Percentiles rank a stretch among this genome's conserved stretches.
Evolutionary conservation across 2,113 vertebrate genomes (phyloP).

Genomic region (Myocastor coypus): DNA sequence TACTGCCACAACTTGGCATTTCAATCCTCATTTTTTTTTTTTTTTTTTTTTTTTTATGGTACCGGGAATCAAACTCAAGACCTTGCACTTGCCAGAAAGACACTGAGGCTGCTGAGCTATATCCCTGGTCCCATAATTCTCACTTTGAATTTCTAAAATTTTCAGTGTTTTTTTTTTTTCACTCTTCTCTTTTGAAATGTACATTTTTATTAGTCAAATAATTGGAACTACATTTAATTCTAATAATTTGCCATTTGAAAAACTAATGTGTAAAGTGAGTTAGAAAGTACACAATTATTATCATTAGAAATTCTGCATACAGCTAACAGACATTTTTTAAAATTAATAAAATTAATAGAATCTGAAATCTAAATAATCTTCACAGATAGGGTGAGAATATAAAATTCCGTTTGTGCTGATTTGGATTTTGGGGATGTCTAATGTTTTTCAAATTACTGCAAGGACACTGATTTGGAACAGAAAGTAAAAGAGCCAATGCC

Average conservation of each 20-base stretch:
- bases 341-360: conserved; percentile 27
- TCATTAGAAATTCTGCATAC: neutral
- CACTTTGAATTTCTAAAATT: conserved; percentile 3
- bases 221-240: conserved; percentile 28
- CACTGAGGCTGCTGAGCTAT: too few species aligned
- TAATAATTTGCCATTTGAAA: conserved; percentile 46
- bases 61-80: too few species aligned
- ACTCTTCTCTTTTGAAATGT: conserved; percentile 49
- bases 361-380: conserved; percentile 41
- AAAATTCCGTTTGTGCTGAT: neutral
- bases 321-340: neutral
- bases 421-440: neutral
- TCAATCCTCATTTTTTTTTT: neutral
- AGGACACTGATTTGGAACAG: neutral
- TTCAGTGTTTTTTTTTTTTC: conserved; percentile 41
- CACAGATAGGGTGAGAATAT: neutral
- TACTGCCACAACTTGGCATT: neutral
- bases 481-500: neutral
- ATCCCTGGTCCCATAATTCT: neutral
- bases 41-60: neutral
- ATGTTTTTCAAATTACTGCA: neutral
- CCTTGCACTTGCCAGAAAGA: too few species aligned
- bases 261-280: conserved; percentile 23
- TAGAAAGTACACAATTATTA: neutral
- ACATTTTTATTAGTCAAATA: conserved; percentile 5